A percentile compares a stretch with the other conserved stretches of the same genome.
Conservation (phyloP, 2,113 vertebrate genomes). For the Fregata magnificens region DNA sequence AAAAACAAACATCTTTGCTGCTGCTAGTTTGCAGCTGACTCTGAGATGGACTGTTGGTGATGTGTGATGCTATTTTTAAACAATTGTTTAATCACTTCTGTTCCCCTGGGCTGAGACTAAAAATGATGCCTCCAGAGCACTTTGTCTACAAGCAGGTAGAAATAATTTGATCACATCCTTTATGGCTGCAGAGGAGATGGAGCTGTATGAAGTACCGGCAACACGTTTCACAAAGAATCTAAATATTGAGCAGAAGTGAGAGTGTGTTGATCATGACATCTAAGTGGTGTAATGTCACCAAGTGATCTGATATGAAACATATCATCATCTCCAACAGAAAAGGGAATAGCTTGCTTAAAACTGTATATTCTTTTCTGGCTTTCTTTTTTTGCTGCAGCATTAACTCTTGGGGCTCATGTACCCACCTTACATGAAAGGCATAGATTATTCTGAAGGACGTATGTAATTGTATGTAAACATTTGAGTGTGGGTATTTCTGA, state of each 20-base stretch:
- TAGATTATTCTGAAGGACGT: not conserved
- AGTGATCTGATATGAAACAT: not conserved
- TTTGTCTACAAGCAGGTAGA: constrained; percentile 41
- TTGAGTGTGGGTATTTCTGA: not conserved
- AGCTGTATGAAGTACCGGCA: not conserved
- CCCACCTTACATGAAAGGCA: not conserved
- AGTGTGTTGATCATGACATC: not conserved
- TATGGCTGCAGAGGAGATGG: not conserved
- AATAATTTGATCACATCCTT: constrained; percentile 36
- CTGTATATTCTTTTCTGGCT: not conserved
- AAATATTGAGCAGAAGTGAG: constrained; percentile 12
- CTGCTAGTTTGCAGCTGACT: constrained; percentile 12
- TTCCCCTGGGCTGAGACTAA: constrained; percentile 40
- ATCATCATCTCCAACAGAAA: not conserved
- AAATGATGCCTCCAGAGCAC: constrained; percentile 26
- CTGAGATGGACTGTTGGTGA: not conserved
- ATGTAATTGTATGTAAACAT: not conserved
- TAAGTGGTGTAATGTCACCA: not conserved
- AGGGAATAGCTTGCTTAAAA: not conserved
- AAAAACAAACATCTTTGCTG: constrained; percentile 50
- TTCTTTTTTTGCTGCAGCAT: not conserved
- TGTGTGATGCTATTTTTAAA: constrained; percentile 59
- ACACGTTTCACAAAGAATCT: not conserved
- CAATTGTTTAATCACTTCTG: constrained; percentile 59
- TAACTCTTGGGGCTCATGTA: not conserved